Conservation (phyloP, 2,888 invertebrate genomes). For the Protophormia terraenovae region DNA sequence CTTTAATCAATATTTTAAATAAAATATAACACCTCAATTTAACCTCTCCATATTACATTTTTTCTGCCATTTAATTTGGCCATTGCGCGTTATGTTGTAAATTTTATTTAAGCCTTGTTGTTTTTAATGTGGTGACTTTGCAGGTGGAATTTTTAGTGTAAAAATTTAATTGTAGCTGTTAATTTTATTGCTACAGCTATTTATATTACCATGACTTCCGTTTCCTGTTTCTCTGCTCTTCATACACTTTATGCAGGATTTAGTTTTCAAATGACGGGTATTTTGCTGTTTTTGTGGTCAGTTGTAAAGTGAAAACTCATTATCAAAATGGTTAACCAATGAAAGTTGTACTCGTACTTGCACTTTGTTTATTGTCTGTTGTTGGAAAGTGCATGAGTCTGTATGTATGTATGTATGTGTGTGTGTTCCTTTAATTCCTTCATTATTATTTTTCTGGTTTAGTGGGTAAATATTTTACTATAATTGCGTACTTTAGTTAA, state of each 20-base stretch:
- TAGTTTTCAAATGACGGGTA: not conserved
- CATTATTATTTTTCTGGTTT: slow-evolving; percentile 14
- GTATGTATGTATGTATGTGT: too few relatives aligned
- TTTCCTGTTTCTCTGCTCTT: not conserved
- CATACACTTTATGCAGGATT: not conserved
- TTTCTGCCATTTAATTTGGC: too few relatives aligned
- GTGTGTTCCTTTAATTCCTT: not conserved
- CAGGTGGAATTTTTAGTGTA: not conserved
- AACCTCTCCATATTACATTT: not conserved
- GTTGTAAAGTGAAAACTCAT: slow-evolving; percentile 17
- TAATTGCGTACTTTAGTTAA: not conserved
- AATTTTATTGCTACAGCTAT: slow-evolving; percentile 10
- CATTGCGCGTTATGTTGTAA: not conserved
- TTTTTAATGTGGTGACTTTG: not conserved
- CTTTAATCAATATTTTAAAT: not conserved
- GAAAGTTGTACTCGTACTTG: not conserved
- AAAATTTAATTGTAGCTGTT: not conserved
- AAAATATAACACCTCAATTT: not conserved
- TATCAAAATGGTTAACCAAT: slow-evolving; percentile 53
- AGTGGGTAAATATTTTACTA: slow-evolving; percentile 2
- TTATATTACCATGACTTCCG: not conserved
- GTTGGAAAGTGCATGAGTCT: not conserved
- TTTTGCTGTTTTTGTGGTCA: slow-evolving; percentile 3
- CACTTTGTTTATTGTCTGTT: not conserved
- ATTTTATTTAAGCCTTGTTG: not conserved